Conservation (phyloP, 2,888 invertebrate genomes). For the Theretra japonica region DNA sequence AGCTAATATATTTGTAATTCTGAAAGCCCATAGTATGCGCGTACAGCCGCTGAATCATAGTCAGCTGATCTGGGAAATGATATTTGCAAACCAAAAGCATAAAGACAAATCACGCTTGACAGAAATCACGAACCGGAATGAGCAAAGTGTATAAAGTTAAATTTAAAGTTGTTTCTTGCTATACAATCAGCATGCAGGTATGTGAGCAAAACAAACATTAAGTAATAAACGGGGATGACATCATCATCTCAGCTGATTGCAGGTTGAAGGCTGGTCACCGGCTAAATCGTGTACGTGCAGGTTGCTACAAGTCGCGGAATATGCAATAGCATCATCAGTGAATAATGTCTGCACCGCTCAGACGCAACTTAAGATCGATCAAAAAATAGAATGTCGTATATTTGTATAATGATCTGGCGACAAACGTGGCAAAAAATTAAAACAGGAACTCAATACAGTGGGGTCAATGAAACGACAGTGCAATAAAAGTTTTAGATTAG, state of each 20-base stretch:
- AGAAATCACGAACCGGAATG: constrained; percentile 33
- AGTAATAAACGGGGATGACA: constrained; percentile 65
- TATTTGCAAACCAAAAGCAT: constrained; percentile 32
- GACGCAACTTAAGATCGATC: constrained; percentile 26
- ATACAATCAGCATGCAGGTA: constrained; percentile 35
- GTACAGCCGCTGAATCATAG: constrained; percentile 56
- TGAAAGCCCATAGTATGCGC: constrained; percentile 52
- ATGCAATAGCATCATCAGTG: constrained; percentile 28
- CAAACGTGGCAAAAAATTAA: constrained; percentile 30
- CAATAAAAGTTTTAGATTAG: constrained; percentile 61
- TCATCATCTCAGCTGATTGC: constrained; percentile 76
- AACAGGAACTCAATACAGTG: constrained; percentile 29
- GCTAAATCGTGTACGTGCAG: constrained; percentile 54
- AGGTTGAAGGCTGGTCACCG: constrained; percentile 79
- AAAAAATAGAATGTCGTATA: constrained; percentile 28
- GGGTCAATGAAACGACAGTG: constrained; percentile 43
- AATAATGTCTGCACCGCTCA: constrained; percentile 32
- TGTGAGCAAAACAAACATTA: constrained; percentile 61
- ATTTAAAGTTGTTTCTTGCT: constrained; percentile 36
- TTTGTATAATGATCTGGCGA: constrained; percentile 30
- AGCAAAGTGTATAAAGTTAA: constrained; percentile 38
- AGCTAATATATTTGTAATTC: constrained; percentile 57
- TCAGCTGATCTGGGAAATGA: constrained; percentile 45
- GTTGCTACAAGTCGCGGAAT: constrained; percentile 37
- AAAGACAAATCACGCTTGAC: constrained; percentile 29